Evolutionary conservation across 2,797 vertebrate genomes (phyloP).

Genomic region (Urocyon cinereoargenteus): DNA sequence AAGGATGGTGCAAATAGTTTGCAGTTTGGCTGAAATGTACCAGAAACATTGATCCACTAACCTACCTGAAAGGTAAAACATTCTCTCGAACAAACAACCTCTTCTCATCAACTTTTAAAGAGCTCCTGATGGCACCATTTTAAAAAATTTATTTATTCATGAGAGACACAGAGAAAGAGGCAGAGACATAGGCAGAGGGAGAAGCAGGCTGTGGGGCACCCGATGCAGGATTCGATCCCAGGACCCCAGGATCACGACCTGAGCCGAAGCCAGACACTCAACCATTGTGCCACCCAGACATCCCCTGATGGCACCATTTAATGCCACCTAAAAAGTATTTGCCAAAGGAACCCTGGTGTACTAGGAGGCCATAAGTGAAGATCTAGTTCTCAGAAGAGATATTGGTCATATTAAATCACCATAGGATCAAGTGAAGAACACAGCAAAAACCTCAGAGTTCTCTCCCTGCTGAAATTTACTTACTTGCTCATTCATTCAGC

Average conservation of each 20-base stretch:
- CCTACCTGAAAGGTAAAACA: neutral
- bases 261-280: too few relatives aligned
- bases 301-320: neutral
- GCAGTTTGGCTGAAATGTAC: neutral
- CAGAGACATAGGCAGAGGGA: too few relatives aligned
- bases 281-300: too few relatives aligned
- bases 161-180: too few relatives aligned
- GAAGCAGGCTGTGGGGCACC: too few relatives aligned
- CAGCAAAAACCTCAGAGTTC: neutral
- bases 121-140: neutral
- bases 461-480: neutral
- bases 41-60: neutral
- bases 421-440: neutral
- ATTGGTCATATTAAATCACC: neutral
- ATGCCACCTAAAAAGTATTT: neutral
- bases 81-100: neutral
- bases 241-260: too few relatives aligned
- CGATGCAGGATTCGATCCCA: too few relatives aligned
- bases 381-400: neutral
- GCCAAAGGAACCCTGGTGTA: neutral
- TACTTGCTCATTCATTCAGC: neutral
- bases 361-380: neutral
- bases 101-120: neutral
- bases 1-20: neutral
- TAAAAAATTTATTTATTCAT: too few relatives aligned